Conservation (phyloP, 2,797 vertebrate genomes). For the Loris lydekkerianus region DNA sequence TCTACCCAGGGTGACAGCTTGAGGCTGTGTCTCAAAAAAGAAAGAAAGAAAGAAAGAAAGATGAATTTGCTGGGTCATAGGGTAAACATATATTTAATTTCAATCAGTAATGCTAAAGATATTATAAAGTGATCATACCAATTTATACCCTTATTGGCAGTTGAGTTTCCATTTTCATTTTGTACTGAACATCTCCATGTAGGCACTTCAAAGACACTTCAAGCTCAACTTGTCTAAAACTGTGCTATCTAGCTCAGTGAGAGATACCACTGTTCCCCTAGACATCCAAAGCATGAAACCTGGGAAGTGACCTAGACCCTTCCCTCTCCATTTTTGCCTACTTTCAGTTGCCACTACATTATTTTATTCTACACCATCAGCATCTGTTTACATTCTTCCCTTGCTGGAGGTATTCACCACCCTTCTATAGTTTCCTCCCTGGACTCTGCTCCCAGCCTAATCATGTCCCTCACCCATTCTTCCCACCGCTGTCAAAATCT, state of each 20-base stretch:
- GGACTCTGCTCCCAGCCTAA: not conserved
- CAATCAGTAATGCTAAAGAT: not conserved
- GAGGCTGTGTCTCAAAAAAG: too few relatives aligned
- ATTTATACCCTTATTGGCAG: not conserved
- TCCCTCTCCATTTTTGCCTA: not conserved
- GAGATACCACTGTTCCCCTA: not conserved
- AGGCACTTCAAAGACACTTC: slow-evolving; percentile 10
- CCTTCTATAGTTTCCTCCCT: not conserved
- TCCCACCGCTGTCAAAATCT: slow-evolving; percentile 3
- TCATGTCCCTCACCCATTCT: not conserved
- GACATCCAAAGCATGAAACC: not conserved
- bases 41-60: too few relatives aligned
- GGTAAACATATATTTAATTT: not conserved
- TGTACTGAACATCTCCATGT: not conserved
- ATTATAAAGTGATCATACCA: not conserved
- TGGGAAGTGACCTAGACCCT: not conserved
- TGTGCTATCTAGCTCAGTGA: not conserved
- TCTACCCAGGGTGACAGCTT: too few relatives aligned
- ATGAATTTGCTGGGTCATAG: not conserved
- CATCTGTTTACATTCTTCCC: not conserved
- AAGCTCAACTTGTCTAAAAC: slow-evolving; percentile 15
- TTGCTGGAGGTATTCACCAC: not conserved
- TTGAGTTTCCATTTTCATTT: not conserved
- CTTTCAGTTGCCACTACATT: not conserved
- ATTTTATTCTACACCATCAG: not conserved